Evolutionary conservation across 2,888 invertebrate genomes (phyloP).

Genomic region (Gymnoscelis rufifasciata): DNA sequence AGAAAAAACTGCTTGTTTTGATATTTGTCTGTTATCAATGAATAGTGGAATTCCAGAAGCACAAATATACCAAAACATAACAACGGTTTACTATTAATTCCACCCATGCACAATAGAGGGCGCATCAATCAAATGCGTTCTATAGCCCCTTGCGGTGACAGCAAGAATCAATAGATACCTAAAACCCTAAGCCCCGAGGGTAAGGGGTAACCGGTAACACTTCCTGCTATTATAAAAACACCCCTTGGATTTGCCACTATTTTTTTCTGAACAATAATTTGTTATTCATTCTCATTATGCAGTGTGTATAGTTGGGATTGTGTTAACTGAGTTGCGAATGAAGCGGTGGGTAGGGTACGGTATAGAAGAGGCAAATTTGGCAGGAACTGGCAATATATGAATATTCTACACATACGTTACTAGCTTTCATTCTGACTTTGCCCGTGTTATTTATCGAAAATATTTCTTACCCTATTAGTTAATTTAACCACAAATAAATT

Average conservation of each 20-base stretch:
- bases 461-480: no score
- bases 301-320: background rate
- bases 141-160: conserved; percentile 61
- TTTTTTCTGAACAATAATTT: conserved; percentile 14
- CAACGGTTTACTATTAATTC: conserved; percentile 18
- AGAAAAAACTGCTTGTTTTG: no score
- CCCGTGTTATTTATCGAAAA: no score
- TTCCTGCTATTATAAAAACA: conserved; percentile 51
- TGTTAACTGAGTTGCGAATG: no score
- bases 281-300: conserved; percentile 11
- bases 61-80: conserved; percentile 12
- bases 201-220: conserved; percentile 64
- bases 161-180: conserved; percentile 52
- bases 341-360: no score
- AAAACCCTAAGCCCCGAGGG: no score
- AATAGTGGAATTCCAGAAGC: conserved; percentile 10
- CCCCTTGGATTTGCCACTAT: conserved; percentile 48
- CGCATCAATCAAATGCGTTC: conserved; percentile 64
- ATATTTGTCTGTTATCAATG: background rate
- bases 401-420: no score
- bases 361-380: no score
- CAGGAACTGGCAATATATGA: no score
- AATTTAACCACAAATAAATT: no score
- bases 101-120: conserved; percentile 37
- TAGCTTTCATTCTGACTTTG: no score